Percentiles rank a stretch among this genome's conserved stretches.
phyloP scores from a whole-genome alignment of 2,888 invertebrate genomes.

The Pilophorus perplexus region DNA sequence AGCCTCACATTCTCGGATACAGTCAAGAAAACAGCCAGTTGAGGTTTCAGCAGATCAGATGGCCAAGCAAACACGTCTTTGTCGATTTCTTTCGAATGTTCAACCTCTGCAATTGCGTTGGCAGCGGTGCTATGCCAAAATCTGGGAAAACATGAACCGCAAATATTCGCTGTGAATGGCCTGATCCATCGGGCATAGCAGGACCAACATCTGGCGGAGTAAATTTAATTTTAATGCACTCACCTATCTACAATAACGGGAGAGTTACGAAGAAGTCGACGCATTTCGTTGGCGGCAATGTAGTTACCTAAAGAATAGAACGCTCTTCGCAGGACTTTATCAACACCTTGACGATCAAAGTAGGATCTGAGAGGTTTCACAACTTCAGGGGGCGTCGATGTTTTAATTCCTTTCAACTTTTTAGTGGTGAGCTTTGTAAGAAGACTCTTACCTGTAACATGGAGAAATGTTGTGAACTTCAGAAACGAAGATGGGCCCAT shows the following conservation, averaged over 20 bases:
- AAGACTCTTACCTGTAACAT: constrained; percentile 54
- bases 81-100: constrained; percentile 47
- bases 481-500: too few relatives aligned
- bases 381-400: constrained; percentile 53
- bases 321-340: constrained; percentile 52
- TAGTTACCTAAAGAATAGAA: constrained; percentile 56
- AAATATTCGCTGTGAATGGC: background rate
- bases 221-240: too few relatives aligned
- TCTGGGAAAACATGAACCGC: constrained; percentile 47
- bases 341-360: constrained; percentile 51
- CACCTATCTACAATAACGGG: constrained; percentile 56
- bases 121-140: constrained; percentile 57
- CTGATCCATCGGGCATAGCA: background rate
- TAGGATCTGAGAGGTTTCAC: constrained; percentile 51
- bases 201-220: background rate
- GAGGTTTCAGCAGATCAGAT: constrained; percentile 54
- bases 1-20: constrained; percentile 53
- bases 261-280: constrained; percentile 49
- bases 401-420: constrained; percentile 51
- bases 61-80: constrained; percentile 54
- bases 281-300: constrained; percentile 53
- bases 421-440: constrained; percentile 52
- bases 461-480: too few relatives aligned
- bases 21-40: constrained; percentile 53
- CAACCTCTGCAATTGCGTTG: constrained; percentile 52